Conservation (phyloP, 2,888 invertebrate species). For the Micropterix aruncella region DNA sequence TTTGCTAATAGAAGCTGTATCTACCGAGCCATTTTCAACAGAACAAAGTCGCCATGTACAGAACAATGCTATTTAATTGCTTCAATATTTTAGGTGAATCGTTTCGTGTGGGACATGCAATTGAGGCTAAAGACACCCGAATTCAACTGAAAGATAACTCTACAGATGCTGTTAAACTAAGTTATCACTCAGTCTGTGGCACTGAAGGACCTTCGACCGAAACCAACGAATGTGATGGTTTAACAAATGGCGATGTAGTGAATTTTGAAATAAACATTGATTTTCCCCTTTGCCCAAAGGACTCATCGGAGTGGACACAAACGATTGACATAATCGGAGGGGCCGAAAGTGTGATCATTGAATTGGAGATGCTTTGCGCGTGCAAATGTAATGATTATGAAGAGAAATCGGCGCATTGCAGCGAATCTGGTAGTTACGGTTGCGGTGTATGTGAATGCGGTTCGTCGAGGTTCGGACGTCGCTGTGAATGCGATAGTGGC, state of each 20-base stretch:
- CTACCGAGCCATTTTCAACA: too few species aligned
- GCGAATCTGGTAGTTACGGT: slow-evolving; percentile 62
- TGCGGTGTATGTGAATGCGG: slow-evolving; percentile 88
- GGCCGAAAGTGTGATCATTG: slow-evolving; percentile 78
- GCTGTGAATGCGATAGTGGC: slow-evolving; percentile 67
- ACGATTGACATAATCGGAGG: slow-evolving; percentile 79
- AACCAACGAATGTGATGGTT: slow-evolving; percentile 80
- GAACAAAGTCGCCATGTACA: too few species aligned
- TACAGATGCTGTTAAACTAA: slow-evolving; percentile 67
- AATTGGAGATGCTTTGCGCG: slow-evolving; percentile 87
- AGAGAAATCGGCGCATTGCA: slow-evolving; percentile 52
- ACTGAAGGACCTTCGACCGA: slow-evolving; percentile 46
- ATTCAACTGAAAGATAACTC: slow-evolving; percentile 88
- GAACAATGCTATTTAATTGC: too few species aligned
- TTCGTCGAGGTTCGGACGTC: slow-evolving; percentile 64
- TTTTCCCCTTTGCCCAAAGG: slow-evolving; percentile 74
- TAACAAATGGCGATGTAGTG: slow-evolving; percentile 83
- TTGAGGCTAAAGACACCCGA: too few species aligned
- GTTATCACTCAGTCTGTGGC: slow-evolving; percentile 71
- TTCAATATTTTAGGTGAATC: too few species aligned
- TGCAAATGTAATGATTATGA: slow-evolving; percentile 84
- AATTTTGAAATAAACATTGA: slow-evolving; percentile 68
- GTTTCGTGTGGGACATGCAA: too few species aligned
- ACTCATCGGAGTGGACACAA: slow-evolving; percentile 69
- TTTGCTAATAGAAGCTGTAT: too few species aligned